phyloP scores from a whole-genome alignment of 2,888 invertebrate genomes.

The Apoda limacodes region DNA sequence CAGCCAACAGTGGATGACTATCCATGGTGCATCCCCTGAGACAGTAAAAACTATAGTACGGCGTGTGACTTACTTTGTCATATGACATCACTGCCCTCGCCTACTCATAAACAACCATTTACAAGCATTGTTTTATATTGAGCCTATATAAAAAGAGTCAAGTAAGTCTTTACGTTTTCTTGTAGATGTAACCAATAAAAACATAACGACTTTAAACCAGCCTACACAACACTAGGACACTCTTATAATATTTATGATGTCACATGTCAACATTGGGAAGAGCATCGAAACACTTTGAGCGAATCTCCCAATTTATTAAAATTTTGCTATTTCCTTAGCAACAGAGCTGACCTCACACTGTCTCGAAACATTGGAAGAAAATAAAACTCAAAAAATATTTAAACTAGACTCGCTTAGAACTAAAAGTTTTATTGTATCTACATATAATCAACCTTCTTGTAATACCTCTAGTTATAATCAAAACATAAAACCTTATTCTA shows the following conservation, averaged over 20 bases:
- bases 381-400: neutral
- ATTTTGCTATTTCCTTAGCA: too few species aligned
- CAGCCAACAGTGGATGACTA: too few species aligned
- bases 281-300: slow-evolving; percentile 6
- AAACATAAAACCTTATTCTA: neutral
- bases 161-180: slow-evolving; percentile 1
- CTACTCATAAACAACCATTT: too few species aligned
- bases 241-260: slow-evolving; percentile 2
- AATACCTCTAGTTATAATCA: neutral
- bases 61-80: too few species aligned
- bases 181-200: slow-evolving; percentile 3
- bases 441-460: neutral
- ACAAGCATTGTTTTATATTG: slow-evolving; percentile 4
- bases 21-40: too few species aligned
- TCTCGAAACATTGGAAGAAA: slow-evolving; percentile 2
- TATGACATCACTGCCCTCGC: too few species aligned
- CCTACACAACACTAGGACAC: slow-evolving; percentile 9
- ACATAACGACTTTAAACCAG: slow-evolving; percentile 4
- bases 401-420: too few species aligned
- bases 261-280: slow-evolving; percentile 4
- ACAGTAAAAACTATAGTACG: too few species aligned
- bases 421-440: too few species aligned
- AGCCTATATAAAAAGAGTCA: slow-evolving; percentile 4
- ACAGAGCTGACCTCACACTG: slow-evolving; percentile 3
- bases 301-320: slow-evolving; percentile 1